Percentiles rank a stretch among this genome's conserved stretches.
Conservation (phyloP, 2,113 vertebrate genomes). For the Holacanthus passer region DNA sequence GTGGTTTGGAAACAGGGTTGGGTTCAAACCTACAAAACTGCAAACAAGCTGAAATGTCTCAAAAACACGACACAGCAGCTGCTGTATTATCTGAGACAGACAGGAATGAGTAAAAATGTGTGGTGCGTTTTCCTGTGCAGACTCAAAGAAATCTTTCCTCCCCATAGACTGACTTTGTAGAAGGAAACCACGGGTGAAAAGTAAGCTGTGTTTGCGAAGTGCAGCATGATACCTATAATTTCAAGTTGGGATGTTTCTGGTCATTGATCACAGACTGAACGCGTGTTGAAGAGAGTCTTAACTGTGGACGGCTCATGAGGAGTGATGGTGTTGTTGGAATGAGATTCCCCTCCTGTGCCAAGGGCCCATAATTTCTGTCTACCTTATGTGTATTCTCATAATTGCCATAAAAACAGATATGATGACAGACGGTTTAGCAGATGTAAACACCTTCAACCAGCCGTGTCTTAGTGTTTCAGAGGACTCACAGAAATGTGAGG, state of each 20-base stretch:
- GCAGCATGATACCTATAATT: slow-evolving; percentile 30
- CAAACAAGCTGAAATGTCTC: slow-evolving; percentile 18
- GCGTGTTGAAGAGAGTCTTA: background rate
- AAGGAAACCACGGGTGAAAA: slow-evolving; percentile 1
- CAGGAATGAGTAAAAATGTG: slow-evolving; percentile 15
- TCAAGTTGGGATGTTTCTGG: background rate
- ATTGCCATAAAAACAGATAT: background rate
- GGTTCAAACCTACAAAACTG: slow-evolving; percentile 27
- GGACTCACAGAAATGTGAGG: background rate
- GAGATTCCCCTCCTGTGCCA: background rate
- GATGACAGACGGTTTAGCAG: background rate
- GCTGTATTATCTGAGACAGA: slow-evolving; percentile 43
- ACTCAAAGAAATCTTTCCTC: slow-evolving; percentile 17
- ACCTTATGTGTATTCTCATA: slow-evolving; percentile 12
- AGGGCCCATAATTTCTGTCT: background rate
- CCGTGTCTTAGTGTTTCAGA: background rate
- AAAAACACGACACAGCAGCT: slow-evolving; percentile 44
- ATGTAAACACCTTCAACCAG: background rate
- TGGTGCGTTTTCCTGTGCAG: slow-evolving; percentile 19
- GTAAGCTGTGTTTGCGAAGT: slow-evolving; percentile 23
- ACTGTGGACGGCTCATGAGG: slow-evolving; percentile 8
- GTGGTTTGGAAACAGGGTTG: background rate
- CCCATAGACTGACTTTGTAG: slow-evolving; percentile 19
- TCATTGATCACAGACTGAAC: slow-evolving; percentile 47
- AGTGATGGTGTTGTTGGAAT: background rate